Conservation (phyloP, 2,888 invertebrate species). For the Stenodera caucasica region DNA sequence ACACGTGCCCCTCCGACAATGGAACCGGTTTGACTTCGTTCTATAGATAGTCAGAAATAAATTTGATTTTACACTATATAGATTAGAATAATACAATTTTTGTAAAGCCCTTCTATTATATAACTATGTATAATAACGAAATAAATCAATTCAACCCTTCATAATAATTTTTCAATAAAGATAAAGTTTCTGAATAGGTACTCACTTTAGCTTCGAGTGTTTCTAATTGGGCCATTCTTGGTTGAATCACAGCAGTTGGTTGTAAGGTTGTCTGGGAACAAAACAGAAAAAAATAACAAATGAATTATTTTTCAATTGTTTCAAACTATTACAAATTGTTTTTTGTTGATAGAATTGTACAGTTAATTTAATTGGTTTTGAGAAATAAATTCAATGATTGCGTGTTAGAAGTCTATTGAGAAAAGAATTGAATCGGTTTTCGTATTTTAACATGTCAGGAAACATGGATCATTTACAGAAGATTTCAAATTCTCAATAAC, state of each 20-base stretch:
- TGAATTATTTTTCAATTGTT: slow-evolving; percentile 12
- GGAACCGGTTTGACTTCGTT: background rate
- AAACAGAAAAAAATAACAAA: slow-evolving; percentile 27
- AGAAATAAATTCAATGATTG: background rate
- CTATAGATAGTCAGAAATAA: background rate
- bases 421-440: no score
- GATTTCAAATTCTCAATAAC: no score
- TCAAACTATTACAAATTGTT: slow-evolving; percentile 8
- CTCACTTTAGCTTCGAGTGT: slow-evolving; percentile 77
- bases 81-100: background rate
- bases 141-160: no score
- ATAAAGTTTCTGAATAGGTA: slow-evolving; percentile 22
- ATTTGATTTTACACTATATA: background rate
- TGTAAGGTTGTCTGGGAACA: slow-evolving; percentile 56
- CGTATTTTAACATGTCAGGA: no score
- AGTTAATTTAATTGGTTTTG: background rate
- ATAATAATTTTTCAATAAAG: no score
- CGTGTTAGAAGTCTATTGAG: no score
- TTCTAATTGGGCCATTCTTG: slow-evolving; percentile 71
- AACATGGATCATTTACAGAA: no score
- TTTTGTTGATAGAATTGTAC: background rate
- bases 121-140: no score
- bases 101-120: background rate
- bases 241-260: slow-evolving; percentile 53
- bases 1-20: slow-evolving; percentile 2